Evolutionary conservation across 2,113 vertebrate genomes (phyloP), one percentile per base, ranked within the genome.

Genomic region (Etia nguti): DNA sequence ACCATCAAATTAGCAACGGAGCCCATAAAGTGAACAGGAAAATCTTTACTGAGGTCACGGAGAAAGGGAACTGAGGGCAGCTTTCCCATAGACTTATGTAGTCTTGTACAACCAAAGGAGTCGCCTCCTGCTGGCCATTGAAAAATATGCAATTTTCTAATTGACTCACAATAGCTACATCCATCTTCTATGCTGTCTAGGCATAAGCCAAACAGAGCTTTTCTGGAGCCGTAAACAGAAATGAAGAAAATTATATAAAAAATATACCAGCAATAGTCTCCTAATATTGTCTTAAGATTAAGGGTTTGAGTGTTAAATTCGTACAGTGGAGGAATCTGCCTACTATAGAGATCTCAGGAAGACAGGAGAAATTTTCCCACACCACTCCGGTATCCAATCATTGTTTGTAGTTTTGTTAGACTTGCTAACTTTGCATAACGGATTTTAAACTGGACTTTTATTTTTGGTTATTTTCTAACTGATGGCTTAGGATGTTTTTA

Each of bases 281-380:
- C 68, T 26, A 48, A 46, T 4, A 46, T 48, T 73, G 13, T 48
- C 0, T 11, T 65, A 65, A 46, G 1, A 26, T 73, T 46, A 4
- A 10, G 2, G 0, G 41, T 73, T 7, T 0, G 2, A 46, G 41
- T 73, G 22, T 46, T 18, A 46, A 73, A 46, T 73, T 75, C 0
- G 0, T 20, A 15, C 48, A 50, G 48, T 50, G 48, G 48, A 50
- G 48, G 48, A 15, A 3, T 18, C 41, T 75, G 43, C 24, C 41
- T 48, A 26, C 1, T 29, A 48, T 0, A 48, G 43, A 75, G 43
- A 11, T 2, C 24, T 29, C 41, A 0, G 48, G 24, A 48, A 29
- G 15, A 48, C 22, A 12, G 1, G 10, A 0, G 1, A 20, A 65
- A 1, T 65, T 34, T 38, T 65, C 2, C 41, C 41, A 46, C 34